phyloP scores from a whole-genome alignment of 2,113 vertebrate species.

The Aegotheles bennettii region DNA sequence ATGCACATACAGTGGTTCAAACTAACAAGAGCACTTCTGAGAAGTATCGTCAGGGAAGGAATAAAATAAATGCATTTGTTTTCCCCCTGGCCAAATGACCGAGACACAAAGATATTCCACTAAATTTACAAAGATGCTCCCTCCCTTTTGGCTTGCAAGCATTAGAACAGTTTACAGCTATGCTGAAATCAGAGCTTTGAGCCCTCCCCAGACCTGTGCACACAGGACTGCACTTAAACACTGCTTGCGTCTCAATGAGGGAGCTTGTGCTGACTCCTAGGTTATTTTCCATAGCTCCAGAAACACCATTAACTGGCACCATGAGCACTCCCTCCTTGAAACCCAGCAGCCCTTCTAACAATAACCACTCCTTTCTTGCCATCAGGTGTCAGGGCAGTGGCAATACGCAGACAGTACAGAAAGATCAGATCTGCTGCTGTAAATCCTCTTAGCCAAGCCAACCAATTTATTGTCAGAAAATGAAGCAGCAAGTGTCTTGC shows the following conservation, averaged over 20 bases:
- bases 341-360: neutral
- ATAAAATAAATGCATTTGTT: neutral
- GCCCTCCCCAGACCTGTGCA: neutral
- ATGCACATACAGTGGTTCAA: neutral
- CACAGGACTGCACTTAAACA: neutral
- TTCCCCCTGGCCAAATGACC: neutral
- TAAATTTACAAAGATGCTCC: neutral
- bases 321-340: neutral
- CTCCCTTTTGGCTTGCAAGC: neutral
- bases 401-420: neutral
- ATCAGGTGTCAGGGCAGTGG: neutral
- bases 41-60: neutral
- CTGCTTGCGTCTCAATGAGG: neutral
- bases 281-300: neutral
- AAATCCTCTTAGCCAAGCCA: constrained; percentile 46
- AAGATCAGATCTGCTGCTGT: neutral
- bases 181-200: neutral
- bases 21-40: neutral
- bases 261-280: neutral
- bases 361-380: neutral
- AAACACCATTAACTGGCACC: neutral
- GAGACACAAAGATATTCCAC: neutral
- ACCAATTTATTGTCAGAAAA: neutral
- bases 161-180: neutral
- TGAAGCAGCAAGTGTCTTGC: neutral